phyloP scores from a whole-genome alignment of 2,113 vertebrate genomes.

The Oceanites oceanicus region DNA sequence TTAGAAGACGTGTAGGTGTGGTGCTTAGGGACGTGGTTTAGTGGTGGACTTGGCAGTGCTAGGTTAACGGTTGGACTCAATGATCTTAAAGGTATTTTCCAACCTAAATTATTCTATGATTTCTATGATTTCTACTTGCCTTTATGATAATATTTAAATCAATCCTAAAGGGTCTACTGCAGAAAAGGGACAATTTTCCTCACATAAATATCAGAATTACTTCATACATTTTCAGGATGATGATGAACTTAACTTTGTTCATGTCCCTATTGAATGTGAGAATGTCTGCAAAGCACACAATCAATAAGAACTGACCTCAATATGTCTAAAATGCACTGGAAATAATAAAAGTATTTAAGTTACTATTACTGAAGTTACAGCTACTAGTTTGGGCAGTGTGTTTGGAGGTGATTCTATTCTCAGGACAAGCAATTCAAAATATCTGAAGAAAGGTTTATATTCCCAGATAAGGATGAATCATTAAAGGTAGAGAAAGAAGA shows the following conservation, averaged over 20 bases:
- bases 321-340: background rate
- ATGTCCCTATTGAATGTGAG: fast-evolving
- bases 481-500: background rate
- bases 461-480: background rate
- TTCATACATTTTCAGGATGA: background rate
- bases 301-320: background rate
- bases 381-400: background rate
- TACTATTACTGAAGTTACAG: background rate
- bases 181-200: background rate
- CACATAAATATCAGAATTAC: background rate
- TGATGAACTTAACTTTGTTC: background rate
- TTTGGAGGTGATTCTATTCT: background rate
- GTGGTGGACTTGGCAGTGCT: too few relatives aligned
- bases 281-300: background rate
- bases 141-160: background rate
- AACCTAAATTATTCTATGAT: background rate
- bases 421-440: background rate
- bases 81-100: too few relatives aligned
- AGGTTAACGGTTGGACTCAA: too few relatives aligned
- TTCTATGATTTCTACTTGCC: background rate
- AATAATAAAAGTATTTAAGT: background rate
- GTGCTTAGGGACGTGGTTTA: background rate
- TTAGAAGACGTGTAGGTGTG: background rate
- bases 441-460: background rate
- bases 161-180: background rate